Conservation (phyloP, 2,113 vertebrate species). For the Carettochelys insculpta region DNA sequence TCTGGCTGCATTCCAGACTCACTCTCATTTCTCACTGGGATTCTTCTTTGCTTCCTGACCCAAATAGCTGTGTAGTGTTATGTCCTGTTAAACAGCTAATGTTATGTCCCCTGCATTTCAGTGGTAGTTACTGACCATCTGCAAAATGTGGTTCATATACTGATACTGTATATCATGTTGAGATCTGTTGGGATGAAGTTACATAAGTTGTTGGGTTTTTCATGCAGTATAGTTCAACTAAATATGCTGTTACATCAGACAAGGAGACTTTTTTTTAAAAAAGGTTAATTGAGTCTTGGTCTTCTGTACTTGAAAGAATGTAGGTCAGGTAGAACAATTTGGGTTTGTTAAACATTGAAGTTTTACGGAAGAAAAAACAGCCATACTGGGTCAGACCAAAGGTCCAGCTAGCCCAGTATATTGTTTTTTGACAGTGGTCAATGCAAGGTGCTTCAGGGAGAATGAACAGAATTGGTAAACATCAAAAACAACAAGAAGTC, state of each 20-base stretch:
- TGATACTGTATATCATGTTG: constrained; percentile 25
- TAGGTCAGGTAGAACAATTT: fast-evolving
- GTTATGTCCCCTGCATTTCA: constrained; percentile 31
- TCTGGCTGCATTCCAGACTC: not conserved
- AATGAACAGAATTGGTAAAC: too few species aligned
- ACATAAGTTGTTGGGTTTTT: not conserved
- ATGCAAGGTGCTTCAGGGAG: too few species aligned
- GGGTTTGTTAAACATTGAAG: not conserved
- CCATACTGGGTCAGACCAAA: too few species aligned
- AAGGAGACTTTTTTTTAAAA: not conserved
- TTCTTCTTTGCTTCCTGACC: not conserved
- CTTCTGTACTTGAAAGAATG: fast-evolving
- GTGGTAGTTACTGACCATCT: not conserved
- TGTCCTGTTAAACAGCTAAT: constrained; percentile 37
- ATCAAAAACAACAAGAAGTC: too few species aligned
- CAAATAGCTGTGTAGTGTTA: not conserved
- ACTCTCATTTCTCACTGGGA: not conserved
- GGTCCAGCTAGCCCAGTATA: too few species aligned
- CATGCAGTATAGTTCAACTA: not conserved
- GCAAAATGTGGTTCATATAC: constrained; percentile 32
- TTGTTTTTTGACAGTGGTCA: too few species aligned
- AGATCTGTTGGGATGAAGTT: not conserved
- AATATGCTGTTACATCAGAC: not conserved
- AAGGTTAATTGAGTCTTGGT: not conserved
- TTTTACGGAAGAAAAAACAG: not conserved